phyloP scores from a whole-genome alignment of 2,888 invertebrate species.

The Criorhina ranunculi region DNA sequence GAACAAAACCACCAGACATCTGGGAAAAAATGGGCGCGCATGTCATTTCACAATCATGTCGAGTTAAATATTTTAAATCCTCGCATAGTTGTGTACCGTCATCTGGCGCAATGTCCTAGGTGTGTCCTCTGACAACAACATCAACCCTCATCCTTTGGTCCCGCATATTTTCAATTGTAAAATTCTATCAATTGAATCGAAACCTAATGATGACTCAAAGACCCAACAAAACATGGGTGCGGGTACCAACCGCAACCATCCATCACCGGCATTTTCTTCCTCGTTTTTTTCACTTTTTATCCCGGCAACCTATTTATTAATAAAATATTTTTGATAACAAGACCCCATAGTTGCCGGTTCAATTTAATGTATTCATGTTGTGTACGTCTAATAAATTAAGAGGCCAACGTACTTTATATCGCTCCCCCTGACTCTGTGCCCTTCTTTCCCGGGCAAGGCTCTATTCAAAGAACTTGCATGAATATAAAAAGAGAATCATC shows the following conservation, averaged over 20 bases:
- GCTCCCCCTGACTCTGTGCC: slow-evolving; percentile 8
- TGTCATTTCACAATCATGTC: slow-evolving; percentile 62
- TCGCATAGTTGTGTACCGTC: slow-evolving; percentile 47
- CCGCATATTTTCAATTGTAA: slow-evolving; percentile 42
- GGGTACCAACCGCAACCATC: slow-evolving; percentile 41
- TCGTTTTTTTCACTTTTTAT: neutral
- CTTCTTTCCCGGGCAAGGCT: slow-evolving; percentile 3
- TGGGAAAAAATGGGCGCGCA: slow-evolving; percentile 50
- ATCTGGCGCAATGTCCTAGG: slow-evolving; percentile 54
- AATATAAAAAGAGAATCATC: slow-evolving; percentile 16
- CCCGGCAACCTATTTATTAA: slow-evolving; percentile 54
- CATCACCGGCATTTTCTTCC: slow-evolving; percentile 17
- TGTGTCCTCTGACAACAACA: slow-evolving; percentile 37
- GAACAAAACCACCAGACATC: slow-evolving; percentile 36
- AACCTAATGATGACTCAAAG: slow-evolving; percentile 39
- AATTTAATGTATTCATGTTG: slow-evolving; percentile 67
- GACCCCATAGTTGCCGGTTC: slow-evolving; percentile 23
- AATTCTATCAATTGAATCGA: slow-evolving; percentile 33
- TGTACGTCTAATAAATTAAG: slow-evolving; percentile 66
- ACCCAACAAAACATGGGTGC: slow-evolving; percentile 39
- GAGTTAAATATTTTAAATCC: slow-evolving; percentile 74
- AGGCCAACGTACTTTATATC: slow-evolving; percentile 43
- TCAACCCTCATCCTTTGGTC: slow-evolving; percentile 9
- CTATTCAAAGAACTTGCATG: slow-evolving; percentile 16
- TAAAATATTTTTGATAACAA: slow-evolving; percentile 66